A percentile compares a stretch with the other conserved stretches of the same genome.
These are phyloP conservation scores for Melanerpes aurifrons DNA, from an alignment of 2,113 vertebrate genomes.

Conservation along the genomic window DNA sequence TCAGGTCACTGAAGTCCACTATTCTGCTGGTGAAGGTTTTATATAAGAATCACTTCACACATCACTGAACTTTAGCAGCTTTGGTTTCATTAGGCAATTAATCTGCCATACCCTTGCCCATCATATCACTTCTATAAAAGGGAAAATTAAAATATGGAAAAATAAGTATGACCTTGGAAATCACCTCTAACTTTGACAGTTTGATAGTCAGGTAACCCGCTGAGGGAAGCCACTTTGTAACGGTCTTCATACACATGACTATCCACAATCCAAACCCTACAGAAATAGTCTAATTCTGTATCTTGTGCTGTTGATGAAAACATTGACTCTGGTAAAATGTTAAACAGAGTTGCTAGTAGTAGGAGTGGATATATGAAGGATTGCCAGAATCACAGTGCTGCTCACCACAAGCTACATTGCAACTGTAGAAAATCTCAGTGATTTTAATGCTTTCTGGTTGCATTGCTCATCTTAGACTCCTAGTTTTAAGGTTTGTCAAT, in stretches of 20 bases:
- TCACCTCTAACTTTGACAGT: background rate
- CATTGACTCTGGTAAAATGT: background rate
- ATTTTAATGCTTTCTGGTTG: background rate
- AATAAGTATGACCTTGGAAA: conserved; percentile 18
- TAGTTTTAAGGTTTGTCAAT: background rate
- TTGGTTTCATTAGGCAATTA: background rate
- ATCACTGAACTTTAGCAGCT: background rate
- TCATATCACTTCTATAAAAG: background rate
- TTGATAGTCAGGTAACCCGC: background rate
- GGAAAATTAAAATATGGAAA: background rate
- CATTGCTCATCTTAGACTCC: background rate
- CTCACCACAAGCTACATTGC: background rate
- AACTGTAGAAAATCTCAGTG: background rate
- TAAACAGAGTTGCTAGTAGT: background rate
- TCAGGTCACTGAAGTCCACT: background rate
- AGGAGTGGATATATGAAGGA: background rate
- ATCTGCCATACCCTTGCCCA: background rate
- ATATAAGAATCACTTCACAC: background rate
- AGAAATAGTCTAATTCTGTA: too few species aligned
- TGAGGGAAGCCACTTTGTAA: background rate
- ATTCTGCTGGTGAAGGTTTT: background rate
- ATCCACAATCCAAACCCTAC: background rate
- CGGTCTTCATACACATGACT: background rate
- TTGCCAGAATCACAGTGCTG: background rate
- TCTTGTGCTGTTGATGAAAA: background rate